Percentiles rank a stretch among this genome's conserved stretches.
These are phyloP conservation scores for Pterophyllum scalare DNA, from an alignment of 2,113 vertebrate genomes.

Conservation along the genomic window DNA sequence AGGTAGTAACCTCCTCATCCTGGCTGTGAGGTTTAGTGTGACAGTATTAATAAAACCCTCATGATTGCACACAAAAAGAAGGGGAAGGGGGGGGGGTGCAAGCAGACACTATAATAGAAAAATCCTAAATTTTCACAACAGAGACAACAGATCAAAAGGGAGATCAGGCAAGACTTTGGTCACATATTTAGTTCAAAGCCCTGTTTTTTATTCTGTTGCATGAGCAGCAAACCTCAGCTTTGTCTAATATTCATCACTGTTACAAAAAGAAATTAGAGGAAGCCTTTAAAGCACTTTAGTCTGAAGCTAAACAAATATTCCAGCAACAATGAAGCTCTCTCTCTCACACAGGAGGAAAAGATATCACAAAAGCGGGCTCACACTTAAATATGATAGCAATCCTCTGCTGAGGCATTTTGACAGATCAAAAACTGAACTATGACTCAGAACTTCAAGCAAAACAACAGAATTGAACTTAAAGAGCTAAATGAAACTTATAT, in stretches of 20 bases:
- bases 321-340: slow-evolving; percentile 24
- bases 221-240: slow-evolving; percentile 39
- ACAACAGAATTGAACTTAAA: slow-evolving; percentile 4
- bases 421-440: slow-evolving; percentile 8
- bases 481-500: slow-evolving; percentile 19
- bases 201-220: slow-evolving; percentile 64
- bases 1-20: slow-evolving; percentile 60
- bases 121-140: slow-evolving; percentile 53
- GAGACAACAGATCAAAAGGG: slow-evolving; percentile 63
- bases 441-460: slow-evolving; percentile 37
- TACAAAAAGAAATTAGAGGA: slow-evolving; percentile 17
- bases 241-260: slow-evolving; percentile 47
- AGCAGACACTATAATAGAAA: slow-evolving; percentile 34
- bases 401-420: slow-evolving; percentile 4
- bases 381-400: background rate
- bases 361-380: slow-evolving; percentile 5
- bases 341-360: background rate
- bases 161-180: slow-evolving; percentile 56
- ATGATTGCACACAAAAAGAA: slow-evolving; percentile 29
- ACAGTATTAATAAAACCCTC: slow-evolving; percentile 39
- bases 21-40: slow-evolving; percentile 28
- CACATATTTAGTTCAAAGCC: slow-evolving; percentile 62
- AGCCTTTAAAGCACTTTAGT: slow-evolving; percentile 37
- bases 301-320: slow-evolving; percentile 28
- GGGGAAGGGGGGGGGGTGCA: background rate